A percentile compares a stretch with the other conserved stretches of the same genome.
These are phyloP conservation scores for Circaetus cinerascens DNA, from an alignment of 2,113 vertebrate genomes.

Conservation along the genomic window DNA sequence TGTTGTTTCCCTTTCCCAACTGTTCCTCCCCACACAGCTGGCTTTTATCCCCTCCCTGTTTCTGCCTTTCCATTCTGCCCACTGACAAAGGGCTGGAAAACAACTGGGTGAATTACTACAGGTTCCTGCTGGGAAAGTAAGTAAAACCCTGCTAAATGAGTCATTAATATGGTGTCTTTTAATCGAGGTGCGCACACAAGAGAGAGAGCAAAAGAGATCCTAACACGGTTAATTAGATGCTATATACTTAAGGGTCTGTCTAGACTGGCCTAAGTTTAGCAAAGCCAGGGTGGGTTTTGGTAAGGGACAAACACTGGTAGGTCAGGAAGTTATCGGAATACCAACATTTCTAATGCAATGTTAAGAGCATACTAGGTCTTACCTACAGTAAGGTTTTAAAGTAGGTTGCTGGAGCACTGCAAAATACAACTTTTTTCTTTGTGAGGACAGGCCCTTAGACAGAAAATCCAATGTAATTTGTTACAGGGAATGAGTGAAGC, in stretches of 20 bases:
- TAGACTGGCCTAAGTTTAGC: neutral
- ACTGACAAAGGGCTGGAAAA: neutral
- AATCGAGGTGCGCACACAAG: neutral
- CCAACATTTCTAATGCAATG: neutral
- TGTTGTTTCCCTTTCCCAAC: neutral
- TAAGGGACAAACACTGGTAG: neutral
- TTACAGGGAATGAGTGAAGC: neutral
- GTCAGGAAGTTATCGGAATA: neutral
- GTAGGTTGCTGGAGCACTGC: neutral
- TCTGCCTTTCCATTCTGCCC: neutral
- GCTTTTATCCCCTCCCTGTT: neutral
- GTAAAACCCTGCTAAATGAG: neutral
- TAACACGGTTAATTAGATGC: neutral
- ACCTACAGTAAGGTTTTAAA: neutral
- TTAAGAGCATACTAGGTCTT: neutral
- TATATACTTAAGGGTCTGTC: neutral
- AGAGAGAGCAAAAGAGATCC: neutral
- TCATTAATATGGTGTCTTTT: neutral
- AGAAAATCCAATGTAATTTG: neutral
- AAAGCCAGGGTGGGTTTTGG: neutral
- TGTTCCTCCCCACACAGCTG: neutral
- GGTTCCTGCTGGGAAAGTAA: neutral
- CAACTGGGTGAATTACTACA: neutral
- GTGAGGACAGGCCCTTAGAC: neutral
- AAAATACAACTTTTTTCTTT: neutral